Conservation (phyloP, 2,113 vertebrate genomes). For the Strix uralensis region DNA sequence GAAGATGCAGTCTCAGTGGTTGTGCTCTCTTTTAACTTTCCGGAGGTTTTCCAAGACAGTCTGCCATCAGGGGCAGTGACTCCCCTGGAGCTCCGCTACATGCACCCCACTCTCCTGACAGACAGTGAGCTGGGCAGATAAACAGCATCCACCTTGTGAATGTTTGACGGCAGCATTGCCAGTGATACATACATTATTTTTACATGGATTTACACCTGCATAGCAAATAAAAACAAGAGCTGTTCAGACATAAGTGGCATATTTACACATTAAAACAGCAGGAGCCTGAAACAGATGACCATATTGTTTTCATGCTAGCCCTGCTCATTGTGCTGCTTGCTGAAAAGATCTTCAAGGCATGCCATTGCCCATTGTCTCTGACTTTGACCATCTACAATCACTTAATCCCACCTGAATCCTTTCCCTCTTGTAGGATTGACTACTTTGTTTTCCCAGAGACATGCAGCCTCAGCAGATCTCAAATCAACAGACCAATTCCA, state of each 20-base stretch:
- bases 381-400: not conserved
- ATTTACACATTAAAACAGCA: not conserved
- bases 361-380: not conserved
- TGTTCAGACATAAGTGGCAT: not conserved
- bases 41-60: not conserved
- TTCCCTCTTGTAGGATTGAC: not conserved
- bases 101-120: not conserved
- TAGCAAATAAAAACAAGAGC: not conserved
- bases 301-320: not conserved
- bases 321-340: not conserved
- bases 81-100: rapidly evolving
- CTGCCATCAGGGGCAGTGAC: not conserved
- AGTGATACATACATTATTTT: not conserved
- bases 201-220: not conserved
- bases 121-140: not conserved
- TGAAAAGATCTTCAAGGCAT: not conserved
- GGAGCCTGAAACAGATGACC: not conserved
- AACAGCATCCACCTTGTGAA: not conserved
- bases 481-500: not conserved
- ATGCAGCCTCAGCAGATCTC: not conserved
- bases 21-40: not conserved
- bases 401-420: not conserved
- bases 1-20: not conserved
- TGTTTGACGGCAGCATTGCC: not conserved
- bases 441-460: not conserved